Conservation (phyloP, 2,797 vertebrate genomes). For the Notolepis coatsorum region DNA sequence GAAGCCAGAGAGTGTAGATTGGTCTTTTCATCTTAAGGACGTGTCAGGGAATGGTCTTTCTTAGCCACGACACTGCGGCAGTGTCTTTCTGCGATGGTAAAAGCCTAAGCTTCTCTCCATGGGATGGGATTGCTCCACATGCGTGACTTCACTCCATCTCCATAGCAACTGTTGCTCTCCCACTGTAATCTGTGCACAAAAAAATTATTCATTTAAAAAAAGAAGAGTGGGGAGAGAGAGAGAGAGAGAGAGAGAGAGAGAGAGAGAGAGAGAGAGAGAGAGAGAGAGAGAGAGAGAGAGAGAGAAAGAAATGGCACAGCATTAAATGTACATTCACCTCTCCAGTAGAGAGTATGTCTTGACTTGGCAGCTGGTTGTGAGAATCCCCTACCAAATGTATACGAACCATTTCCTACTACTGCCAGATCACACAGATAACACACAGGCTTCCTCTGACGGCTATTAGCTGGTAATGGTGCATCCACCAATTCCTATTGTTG, state of each 20-base stretch:
- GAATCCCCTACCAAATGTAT: constrained; percentile 33
- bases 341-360: constrained; percentile 17
- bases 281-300: neutral
- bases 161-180: constrained; percentile 82
- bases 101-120: constrained; percentile 52
- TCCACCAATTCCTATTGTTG: constrained; percentile 11
- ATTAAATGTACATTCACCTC: constrained; percentile 33
- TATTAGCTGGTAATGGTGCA: constrained; percentile 10
- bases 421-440: too few relatives aligned
- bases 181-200: constrained; percentile 65
- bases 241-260: constrained; percentile 16
- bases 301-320: neutral
- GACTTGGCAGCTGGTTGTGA: constrained; percentile 11
- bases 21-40: neutral
- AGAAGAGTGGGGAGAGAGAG: neutral
- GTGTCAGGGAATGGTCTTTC: neutral
- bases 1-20: neutral
- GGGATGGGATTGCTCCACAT: constrained; percentile 66
- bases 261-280: neutral
- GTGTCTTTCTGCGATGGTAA: constrained; percentile 33
- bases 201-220: constrained; percentile 55
- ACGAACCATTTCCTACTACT: constrained; percentile 14
- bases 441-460: constrained; percentile 1
- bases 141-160: constrained; percentile 76
- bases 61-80: constrained; percentile 34